Conservation (phyloP, 1,140 invertebrate species). For the Holotrichia oblita region DNA sequence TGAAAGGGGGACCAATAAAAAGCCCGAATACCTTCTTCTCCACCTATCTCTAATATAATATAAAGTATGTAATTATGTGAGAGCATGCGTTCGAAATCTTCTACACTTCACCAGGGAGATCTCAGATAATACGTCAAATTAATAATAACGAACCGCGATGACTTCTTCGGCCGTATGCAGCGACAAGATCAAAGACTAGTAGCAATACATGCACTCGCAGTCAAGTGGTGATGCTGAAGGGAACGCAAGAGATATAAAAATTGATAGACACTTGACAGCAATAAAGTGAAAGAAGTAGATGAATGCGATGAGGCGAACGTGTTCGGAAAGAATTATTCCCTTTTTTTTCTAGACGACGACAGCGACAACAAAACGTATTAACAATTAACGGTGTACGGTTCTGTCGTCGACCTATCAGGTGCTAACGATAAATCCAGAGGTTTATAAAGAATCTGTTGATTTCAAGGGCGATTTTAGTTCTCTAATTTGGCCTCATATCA, state of each 20-base stretch:
- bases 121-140: conserved; percentile 30
- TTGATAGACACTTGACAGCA: conserved; percentile 32
- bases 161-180: conserved; percentile 28
- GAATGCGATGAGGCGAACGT: background rate
- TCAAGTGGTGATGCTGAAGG: background rate
- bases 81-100: conserved; percentile 30
- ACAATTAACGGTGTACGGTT: conserved; percentile 11
- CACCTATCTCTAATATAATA: conserved; percentile 37
- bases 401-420: background rate
- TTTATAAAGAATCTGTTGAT: background rate
- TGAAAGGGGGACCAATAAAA: conserved; percentile 18
- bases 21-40: conserved; percentile 21
- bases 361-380: conserved; percentile 15
- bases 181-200: conserved; percentile 35
- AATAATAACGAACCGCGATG: conserved; percentile 33
- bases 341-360: background rate
- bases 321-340: background rate
- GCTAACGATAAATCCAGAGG: conserved; percentile 2
- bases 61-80: conserved; percentile 28
- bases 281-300: background rate
- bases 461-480: background rate
- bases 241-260: conserved; percentile 14
- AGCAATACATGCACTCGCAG: conserved; percentile 29
- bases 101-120: conserved; percentile 27
- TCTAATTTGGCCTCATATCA: conserved; percentile 25